Percentiles rank a stretch among this genome's conserved stretches.
Conservation (phyloP, 2,797 vertebrate species). For the Rhinichthys osculus region DNA sequence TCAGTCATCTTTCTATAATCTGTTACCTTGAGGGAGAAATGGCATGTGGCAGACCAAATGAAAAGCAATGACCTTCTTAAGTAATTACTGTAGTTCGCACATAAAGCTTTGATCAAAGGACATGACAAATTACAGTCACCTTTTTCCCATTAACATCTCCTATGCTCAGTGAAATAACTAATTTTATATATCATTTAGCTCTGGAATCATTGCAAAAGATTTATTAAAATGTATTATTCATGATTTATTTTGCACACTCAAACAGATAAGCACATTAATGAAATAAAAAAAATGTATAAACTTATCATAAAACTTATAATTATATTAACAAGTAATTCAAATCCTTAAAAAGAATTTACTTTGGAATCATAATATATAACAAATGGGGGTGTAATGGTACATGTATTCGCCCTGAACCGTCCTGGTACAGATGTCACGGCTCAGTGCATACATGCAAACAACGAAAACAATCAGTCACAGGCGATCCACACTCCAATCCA, state of each 20-base stretch:
- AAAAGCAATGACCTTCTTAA: slow-evolving; percentile 36
- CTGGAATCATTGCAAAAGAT: background rate
- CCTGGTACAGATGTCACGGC: too few species aligned
- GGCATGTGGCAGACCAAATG: slow-evolving; percentile 34
- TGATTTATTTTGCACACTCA: background rate
- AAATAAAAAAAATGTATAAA: background rate
- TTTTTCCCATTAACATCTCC: slow-evolving; percentile 8
- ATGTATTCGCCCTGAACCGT: too few species aligned
- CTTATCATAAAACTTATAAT: background rate
- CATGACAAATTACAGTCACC: slow-evolving; percentile 12
- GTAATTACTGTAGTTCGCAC: background rate
- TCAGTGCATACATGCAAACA: too few species aligned
- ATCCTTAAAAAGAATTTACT: background rate
- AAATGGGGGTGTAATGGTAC: too few species aligned
- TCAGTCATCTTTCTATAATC: slow-evolving; percentile 44
- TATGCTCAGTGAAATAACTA: background rate
- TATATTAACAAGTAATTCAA: background rate
- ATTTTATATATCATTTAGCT: slow-evolving; percentile 9
- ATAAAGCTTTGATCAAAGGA: slow-evolving; percentile 38
- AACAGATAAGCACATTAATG: background rate
- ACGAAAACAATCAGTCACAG: too few species aligned
- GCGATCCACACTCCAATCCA: too few species aligned
- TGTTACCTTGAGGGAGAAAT: slow-evolving; percentile 40
- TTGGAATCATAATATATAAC: background rate
- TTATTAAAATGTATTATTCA: background rate